Evolutionary conservation across 2,888 invertebrate genomes (phyloP).

Genomic region (Apotomis capreana): DNA sequence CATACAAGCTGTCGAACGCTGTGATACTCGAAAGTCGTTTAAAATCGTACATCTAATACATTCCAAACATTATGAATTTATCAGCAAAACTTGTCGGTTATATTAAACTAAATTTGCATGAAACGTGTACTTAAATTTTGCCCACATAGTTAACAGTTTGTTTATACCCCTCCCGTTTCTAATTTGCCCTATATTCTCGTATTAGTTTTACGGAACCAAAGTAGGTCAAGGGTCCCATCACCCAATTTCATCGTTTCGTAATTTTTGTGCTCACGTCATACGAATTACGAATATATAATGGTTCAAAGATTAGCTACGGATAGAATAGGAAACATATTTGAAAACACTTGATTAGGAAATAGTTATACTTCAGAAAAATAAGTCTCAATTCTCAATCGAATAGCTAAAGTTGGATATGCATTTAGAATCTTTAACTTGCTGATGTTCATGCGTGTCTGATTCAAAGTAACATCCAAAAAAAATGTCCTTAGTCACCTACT

Average conservation of each 20-base stretch:
- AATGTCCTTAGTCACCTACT: no score
- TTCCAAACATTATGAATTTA: background rate
- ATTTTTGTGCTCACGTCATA: slow-evolving; percentile 44
- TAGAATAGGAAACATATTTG: background rate
- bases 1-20: no score
- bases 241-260: slow-evolving; percentile 61
- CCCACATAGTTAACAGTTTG: slow-evolving; percentile 2
- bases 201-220: slow-evolving; percentile 12
- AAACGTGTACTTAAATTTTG: background rate
- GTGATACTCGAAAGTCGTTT: no score
- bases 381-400: no score
- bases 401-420: no score
- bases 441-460: no score
- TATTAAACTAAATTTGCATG: background rate
- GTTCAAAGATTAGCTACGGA: slow-evolving; percentile 41
- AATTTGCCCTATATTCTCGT: slow-evolving; percentile 10
- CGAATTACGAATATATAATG: slow-evolving; percentile 20
- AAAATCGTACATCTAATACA: background rate
- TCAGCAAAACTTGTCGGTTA: background rate
- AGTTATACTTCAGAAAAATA: no score
- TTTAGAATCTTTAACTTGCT: no score
- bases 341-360: no score
- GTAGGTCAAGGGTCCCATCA: slow-evolving; percentile 68
- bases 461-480: no score
- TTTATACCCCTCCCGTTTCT: background rate